Evolutionary conservation across 2,888 invertebrate genomes (phyloP), one percentile per base, ranked within the genome.

Genomic region (Ethmia dodecea): DNA sequence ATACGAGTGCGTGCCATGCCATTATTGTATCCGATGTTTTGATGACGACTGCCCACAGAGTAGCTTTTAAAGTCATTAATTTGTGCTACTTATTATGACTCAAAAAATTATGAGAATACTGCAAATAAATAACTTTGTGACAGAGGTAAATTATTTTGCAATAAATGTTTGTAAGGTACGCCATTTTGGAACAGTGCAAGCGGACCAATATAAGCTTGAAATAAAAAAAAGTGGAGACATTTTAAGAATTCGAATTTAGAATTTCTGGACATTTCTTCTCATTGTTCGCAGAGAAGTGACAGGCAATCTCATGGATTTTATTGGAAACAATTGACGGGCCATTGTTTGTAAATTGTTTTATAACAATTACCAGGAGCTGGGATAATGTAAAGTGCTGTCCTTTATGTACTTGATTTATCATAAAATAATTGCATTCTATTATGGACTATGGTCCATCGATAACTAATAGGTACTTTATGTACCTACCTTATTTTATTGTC

Each of bases 331-430:
- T 73, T 68, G 71, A 67, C 66, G 61, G 57, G 57, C 64, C 65
- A 70, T 78, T 79, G 78, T 78, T 69, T 78, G 78, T 67, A 75
- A 78, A 79, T 78, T 47, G 33, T 43, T 59, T 57, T 52, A 52
- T 48, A 63, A 58, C 57, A 57, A 63, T 63, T 59, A 59, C 53
- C 47, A 49, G 54, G 59, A 64, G 58, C 62, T 59, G n/a, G n/a
- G n/a, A n/a, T n/a, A n/a, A n/a, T n/a, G n/a, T n/a, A n/a, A n/a
- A n/a, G n/a, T n/a, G n/a, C n/a, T n/a, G n/a, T n/a, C n/a, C n/a
- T n/a, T n/a, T n/a, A n/a, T n/a, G n/a, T n/a, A n/a, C n/a, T n/a
- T n/a, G n/a, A n/a, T n/a, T n/a, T n/a, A n/a, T n/a, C n/a, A n/a
- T n/a, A n/a, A n/a, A n/a, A n/a, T n/a, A n/a, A n/a, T n/a, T n/a